A percentile compares a stretch with the other conserved stretches of the same genome.
Conservation (phyloP, 2,113 vertebrate species). For the Xenopus laevis region DNA sequence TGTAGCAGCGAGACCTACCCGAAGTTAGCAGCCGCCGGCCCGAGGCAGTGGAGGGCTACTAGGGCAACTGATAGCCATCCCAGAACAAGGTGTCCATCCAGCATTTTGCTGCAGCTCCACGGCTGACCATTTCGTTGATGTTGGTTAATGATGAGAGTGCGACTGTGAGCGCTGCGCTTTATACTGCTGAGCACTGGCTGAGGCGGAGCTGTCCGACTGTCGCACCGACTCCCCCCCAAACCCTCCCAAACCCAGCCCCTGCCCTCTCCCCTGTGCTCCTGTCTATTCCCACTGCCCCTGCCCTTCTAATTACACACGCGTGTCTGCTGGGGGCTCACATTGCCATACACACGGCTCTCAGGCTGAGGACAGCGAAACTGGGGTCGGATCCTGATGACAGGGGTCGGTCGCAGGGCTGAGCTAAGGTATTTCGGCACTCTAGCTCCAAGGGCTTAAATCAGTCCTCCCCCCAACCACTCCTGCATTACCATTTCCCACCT, state of each 20-base stretch:
- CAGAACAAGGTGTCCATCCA: constrained; percentile 87
- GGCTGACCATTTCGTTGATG: constrained; percentile 87
- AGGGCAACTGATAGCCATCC: constrained; percentile 81
- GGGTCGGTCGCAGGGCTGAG: too few relatives aligned
- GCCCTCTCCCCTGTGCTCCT: background rate
- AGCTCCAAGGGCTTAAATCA: too few relatives aligned
- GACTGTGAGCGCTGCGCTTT: constrained; percentile 49
- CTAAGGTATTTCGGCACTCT: too few relatives aligned
- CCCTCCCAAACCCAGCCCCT: background rate
- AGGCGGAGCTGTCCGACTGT: background rate
- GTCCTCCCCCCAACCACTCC: too few relatives aligned
- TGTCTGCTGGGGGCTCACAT: background rate
- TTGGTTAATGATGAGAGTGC: constrained; percentile 66
- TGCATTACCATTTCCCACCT: too few relatives aligned
- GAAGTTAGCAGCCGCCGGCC: constrained; percentile 78
- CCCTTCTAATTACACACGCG: background rate
- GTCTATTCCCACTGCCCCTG: background rate
- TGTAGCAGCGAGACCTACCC: constrained; percentile 62
- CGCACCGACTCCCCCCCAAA: background rate
- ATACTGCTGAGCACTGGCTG: background rate
- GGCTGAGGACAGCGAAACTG: too few relatives aligned
- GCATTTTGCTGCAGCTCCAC: constrained; percentile 88
- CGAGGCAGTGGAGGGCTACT: constrained; percentile 72
- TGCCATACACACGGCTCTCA: too few relatives aligned
- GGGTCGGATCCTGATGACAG: too few relatives aligned